phyloP scores from a whole-genome alignment of 2,113 vertebrate species.

The Entomyzon cyanotis region DNA sequence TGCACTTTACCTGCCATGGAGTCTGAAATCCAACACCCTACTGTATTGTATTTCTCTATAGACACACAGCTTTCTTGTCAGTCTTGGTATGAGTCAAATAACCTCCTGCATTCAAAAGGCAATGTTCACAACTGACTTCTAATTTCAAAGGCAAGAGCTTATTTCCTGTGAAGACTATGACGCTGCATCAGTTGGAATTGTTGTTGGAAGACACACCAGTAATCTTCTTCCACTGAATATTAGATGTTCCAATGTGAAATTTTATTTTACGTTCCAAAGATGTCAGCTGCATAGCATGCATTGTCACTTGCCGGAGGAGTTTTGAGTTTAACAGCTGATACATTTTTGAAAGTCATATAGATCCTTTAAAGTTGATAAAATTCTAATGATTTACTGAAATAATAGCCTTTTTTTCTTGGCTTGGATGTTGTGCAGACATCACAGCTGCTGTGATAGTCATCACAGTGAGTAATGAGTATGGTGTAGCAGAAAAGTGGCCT shows the following conservation, averaged over 20 bases:
- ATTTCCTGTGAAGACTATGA: neutral
- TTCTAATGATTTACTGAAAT: neutral
- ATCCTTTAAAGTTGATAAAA: neutral
- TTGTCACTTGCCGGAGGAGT: neutral
- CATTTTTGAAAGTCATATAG: constrained; percentile 1
- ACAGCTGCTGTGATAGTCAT: constrained; percentile 20
- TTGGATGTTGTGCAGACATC: neutral
- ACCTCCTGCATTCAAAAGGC: constrained; percentile 5
- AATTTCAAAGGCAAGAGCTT: constrained; percentile 4
- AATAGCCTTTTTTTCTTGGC: neutral
- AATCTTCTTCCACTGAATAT: neutral
- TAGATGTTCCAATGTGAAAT: neutral
- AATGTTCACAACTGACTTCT: neutral
- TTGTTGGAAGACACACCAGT: neutral
- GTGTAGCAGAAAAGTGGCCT: neutral
- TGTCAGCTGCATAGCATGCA: neutral
- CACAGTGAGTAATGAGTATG: neutral
- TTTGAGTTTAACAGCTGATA: neutral
- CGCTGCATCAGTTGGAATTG: neutral
- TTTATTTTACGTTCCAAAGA: neutral
- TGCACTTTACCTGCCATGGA: neutral
- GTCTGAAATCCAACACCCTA: neutral
- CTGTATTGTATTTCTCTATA: neutral
- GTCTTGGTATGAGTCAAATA: constrained; percentile 12
- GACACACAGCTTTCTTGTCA: constrained; percentile 10